These are phyloP conservation scores for Cheilosia grossa DNA, from an alignment of 2,888 invertebrate genomes.

Conservation along the genomic window DNA sequence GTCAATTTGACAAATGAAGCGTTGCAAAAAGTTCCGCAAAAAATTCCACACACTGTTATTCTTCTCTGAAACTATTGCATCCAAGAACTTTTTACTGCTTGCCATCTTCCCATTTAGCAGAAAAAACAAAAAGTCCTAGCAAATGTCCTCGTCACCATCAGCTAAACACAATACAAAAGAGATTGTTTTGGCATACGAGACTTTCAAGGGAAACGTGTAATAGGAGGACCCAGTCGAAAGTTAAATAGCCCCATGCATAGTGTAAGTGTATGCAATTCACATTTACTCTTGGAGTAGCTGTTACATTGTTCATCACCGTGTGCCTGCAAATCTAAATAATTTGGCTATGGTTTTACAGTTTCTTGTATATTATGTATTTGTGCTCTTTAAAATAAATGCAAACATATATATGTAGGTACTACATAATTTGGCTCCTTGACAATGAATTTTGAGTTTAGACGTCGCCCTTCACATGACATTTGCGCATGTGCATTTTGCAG, in stretches of 20 bases:
- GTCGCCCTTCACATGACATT: no score
- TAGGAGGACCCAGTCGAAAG: neutral
- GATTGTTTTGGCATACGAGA: slow-evolving; percentile 11
- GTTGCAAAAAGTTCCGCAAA: slow-evolving; percentile 32
- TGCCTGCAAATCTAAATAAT: neutral
- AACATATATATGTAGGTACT: no score
- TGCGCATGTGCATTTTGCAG: no score
- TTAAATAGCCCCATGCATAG: neutral
- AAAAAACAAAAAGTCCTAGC: neutral
- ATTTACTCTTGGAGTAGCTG: neutral
- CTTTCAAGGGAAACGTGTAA: neutral
- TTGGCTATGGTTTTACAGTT: neutral
- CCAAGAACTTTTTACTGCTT: slow-evolving; percentile 14
- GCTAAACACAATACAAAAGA: slow-evolving; percentile 13
- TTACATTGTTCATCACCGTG: slow-evolving; percentile 8
- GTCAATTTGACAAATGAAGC: slow-evolving; percentile 44
- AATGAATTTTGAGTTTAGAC: neutral
- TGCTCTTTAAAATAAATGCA: neutral
- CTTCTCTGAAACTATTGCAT: slow-evolving; percentile 21
- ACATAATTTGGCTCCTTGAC: neutral
- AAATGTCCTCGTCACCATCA: slow-evolving; percentile 12
- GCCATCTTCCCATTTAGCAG: neutral
- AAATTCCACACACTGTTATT: slow-evolving; percentile 32
- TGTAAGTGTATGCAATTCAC: neutral
- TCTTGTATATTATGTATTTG: neutral